phyloP scores from a whole-genome alignment of 2,797 vertebrate genomes.

The Vipera latastei region DNA sequence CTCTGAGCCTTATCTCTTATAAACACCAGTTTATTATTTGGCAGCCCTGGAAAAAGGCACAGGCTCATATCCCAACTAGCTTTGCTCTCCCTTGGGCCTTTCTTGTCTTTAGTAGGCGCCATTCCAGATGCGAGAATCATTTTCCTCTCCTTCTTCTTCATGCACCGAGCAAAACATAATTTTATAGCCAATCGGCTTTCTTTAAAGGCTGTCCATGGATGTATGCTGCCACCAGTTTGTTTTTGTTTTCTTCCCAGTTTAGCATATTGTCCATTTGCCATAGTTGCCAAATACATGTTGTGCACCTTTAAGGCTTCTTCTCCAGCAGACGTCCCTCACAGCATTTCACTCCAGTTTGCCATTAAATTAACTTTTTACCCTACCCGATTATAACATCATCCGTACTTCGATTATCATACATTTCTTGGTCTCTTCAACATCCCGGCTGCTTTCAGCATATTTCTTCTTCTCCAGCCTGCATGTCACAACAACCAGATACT shows the following conservation, averaged over 20 bases:
- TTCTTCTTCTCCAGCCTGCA: not conserved
- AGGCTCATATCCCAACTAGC: not conserved
- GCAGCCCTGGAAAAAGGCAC: not conserved
- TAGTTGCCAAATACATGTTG: not conserved
- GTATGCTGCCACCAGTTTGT: not conserved
- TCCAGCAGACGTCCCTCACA: not conserved
- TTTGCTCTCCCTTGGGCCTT: not conserved
- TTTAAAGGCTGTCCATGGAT: not conserved
- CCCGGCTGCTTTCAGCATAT: not conserved
- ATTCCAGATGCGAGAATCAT: not conserved
- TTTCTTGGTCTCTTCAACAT: not conserved
- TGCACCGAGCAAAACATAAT: not conserved
- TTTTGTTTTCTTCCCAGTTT: not conserved
- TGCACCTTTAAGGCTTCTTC: not conserved
- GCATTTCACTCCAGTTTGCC: not conserved
- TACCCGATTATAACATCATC: not conserved
- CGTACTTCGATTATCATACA: not conserved
- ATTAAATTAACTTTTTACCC: not conserved
- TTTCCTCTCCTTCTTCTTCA: not conserved
- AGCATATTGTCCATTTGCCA: not conserved
- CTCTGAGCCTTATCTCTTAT: not conserved
- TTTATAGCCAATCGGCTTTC: not conserved
- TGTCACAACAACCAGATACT: not conserved
- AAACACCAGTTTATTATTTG: not conserved
- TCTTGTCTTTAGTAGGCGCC: not conserved